Conservation (phyloP, 2,888 invertebrate genomes). For the Drosophila kanekoi region DNA sequence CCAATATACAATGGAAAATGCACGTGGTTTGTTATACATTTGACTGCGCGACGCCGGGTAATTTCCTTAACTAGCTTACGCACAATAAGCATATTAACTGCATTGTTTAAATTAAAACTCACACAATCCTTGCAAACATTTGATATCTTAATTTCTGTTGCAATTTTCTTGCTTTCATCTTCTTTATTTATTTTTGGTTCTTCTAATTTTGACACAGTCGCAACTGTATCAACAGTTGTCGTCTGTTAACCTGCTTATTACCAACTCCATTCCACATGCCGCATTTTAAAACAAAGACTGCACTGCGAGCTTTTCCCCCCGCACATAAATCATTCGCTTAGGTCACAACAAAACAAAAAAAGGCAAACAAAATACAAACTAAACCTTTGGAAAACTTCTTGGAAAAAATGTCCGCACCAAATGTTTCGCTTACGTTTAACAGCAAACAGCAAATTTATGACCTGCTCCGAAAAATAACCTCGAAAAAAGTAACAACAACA, state of each 20-base stretch:
- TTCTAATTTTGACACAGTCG: not conserved
- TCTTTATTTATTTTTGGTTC: not conserved
- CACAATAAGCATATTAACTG: no score
- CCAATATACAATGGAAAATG: no score
- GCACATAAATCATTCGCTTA: slow-evolving; percentile 64
- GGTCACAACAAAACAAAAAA: slow-evolving; percentile 13
- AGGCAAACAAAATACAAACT: slow-evolving; percentile 20
- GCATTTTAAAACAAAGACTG: slow-evolving; percentile 14
- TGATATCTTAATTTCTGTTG: not conserved
- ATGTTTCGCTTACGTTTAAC: slow-evolving; percentile 56
- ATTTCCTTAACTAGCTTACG: no score
- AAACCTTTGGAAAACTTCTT: slow-evolving; percentile 43
- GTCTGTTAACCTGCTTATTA: slow-evolving; percentile 56
- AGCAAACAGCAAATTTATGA: slow-evolving; percentile 52
- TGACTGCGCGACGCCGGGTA: no score
- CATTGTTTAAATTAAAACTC: no score
- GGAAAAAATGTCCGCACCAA: slow-evolving; percentile 51
- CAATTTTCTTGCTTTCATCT: not conserved
- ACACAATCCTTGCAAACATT: no score
- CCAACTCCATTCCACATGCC: slow-evolving; percentile 35
- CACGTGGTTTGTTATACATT: no score
- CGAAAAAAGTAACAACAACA: slow-evolving; percentile 11
- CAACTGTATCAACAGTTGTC: slow-evolving; percentile 47
- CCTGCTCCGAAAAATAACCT: slow-evolving; percentile 13
- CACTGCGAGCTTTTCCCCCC: not conserved